Percentiles rank a stretch among this genome's conserved stretches.
Evolutionary conservation across 2,888 invertebrate genomes (phyloP).

Genomic region (Xylota sylvarum): DNA sequence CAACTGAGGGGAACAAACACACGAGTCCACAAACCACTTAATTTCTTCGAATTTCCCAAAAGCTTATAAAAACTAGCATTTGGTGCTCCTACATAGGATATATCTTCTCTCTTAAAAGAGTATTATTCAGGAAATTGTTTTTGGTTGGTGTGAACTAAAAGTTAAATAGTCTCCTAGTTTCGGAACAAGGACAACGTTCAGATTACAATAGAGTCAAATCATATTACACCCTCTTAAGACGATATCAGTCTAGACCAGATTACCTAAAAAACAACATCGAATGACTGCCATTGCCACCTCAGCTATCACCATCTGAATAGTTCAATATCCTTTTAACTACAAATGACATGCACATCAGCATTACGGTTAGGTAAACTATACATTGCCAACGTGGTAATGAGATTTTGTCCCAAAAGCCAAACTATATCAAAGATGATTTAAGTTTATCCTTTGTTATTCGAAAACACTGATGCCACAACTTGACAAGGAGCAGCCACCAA

Average conservation of each 20-base stretch:
- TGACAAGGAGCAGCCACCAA: not conserved
- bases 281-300: not conserved
- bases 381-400: not conserved
- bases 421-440: not conserved
- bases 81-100: too few relatives aligned
- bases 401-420: not conserved
- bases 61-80: too few relatives aligned
- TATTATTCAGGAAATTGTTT: too few relatives aligned
- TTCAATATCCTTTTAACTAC: constrained; percentile 9
- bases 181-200: too few relatives aligned
- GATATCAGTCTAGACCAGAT: not conserved
- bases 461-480: not conserved
- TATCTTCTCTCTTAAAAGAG: too few relatives aligned
- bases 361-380: not conserved
- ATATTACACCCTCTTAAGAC: not conserved
- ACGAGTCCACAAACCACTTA: too few relatives aligned
- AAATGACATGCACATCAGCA: constrained; percentile 9
- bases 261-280: not conserved
- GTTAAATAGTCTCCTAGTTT: too few relatives aligned
- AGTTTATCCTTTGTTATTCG: not conserved
- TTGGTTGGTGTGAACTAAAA: too few relatives aligned
- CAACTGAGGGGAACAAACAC: too few relatives aligned
- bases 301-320: not conserved
- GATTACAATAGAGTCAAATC: too few relatives aligned
- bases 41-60: too few relatives aligned